These are phyloP conservation scores for Brienomyrus brachyistius DNA, from an alignment of 2,113 vertebrate species.

Conservation along the genomic window DNA sequence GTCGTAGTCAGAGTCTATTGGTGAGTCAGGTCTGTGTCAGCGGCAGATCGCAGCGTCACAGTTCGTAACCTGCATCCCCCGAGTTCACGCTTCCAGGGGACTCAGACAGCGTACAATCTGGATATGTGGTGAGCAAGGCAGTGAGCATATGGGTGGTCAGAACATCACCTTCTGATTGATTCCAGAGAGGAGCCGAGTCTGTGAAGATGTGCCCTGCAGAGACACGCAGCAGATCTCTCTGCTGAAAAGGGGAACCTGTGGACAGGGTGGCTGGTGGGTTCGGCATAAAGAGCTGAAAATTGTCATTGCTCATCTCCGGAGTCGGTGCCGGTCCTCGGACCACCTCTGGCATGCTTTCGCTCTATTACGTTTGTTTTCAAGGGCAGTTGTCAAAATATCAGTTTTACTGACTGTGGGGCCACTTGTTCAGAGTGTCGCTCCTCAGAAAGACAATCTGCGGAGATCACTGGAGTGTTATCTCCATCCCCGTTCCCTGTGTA, in stretches of 20 bases:
- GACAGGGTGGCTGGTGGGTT: not conserved
- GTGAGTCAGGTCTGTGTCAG: not conserved
- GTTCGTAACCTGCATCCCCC: not conserved
- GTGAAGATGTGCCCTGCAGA: not conserved
- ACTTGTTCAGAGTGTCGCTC: not conserved
- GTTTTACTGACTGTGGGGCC: not conserved
- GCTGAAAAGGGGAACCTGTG: not conserved
- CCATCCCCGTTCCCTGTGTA: not conserved
- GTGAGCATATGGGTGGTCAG: not conserved
- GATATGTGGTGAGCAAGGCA: not conserved
- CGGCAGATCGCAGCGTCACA: not conserved
- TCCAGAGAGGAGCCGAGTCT: not conserved
- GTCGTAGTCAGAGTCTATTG: not conserved
- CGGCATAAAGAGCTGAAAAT: not conserved
- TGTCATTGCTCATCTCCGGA: not conserved
- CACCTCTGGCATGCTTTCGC: not conserved
- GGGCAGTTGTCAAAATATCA: conserved; percentile 14
- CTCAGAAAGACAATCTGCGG: not conserved
- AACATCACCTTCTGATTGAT: not conserved
- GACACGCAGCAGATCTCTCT: not conserved
- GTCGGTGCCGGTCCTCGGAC: not conserved
- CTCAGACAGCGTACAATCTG: not conserved
- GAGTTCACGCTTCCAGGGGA: not conserved
- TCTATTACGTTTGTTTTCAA: not conserved
- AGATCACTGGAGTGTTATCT: not conserved